Conservation (phyloP, 2,888 invertebrate species). For the Latrodectus hesperus region DNA sequence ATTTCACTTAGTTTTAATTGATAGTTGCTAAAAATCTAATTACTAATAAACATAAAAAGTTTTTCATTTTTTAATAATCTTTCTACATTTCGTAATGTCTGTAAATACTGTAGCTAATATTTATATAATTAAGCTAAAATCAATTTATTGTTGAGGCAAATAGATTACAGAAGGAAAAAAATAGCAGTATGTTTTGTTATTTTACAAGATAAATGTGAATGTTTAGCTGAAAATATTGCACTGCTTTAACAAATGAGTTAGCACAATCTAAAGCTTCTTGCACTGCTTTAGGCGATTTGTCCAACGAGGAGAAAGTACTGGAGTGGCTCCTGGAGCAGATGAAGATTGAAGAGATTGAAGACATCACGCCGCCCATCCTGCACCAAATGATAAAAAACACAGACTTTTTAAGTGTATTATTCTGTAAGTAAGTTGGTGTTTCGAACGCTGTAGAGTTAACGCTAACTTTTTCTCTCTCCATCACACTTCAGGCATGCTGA, state of each 20-base stretch:
- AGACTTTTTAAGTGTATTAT: conserved; percentile 92
- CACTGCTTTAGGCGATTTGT: conserved; percentile 80
- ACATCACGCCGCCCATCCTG: conserved; percentile 84
- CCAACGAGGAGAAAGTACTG: conserved; percentile 92
- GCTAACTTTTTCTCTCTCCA: not conserved
- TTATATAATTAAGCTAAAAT: too few species aligned
- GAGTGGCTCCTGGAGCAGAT: conserved; percentile 91
- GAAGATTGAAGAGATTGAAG: conserved; percentile 92
- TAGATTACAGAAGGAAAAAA: too few species aligned
- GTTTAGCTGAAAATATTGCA: too few species aligned
- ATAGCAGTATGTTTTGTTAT: too few species aligned
- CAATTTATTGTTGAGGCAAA: too few species aligned
- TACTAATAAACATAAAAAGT: not conserved
- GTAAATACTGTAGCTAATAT: too few species aligned
- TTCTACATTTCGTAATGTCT: not conserved
- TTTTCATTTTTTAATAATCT: not conserved
- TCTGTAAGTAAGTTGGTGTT: conserved; percentile 82
- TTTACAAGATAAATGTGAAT: too few species aligned
- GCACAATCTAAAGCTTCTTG: too few species aligned
- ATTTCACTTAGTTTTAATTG: too few species aligned
- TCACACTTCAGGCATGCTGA: not conserved
- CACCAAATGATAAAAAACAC: conserved; percentile 91
- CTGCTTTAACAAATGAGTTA: too few species aligned
- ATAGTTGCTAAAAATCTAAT: not conserved
- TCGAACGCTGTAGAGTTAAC: too few species aligned